Base-by-base conservation (phyloP, 2,797 vertebrate species). In the Danio jaintianensis region DNA sequence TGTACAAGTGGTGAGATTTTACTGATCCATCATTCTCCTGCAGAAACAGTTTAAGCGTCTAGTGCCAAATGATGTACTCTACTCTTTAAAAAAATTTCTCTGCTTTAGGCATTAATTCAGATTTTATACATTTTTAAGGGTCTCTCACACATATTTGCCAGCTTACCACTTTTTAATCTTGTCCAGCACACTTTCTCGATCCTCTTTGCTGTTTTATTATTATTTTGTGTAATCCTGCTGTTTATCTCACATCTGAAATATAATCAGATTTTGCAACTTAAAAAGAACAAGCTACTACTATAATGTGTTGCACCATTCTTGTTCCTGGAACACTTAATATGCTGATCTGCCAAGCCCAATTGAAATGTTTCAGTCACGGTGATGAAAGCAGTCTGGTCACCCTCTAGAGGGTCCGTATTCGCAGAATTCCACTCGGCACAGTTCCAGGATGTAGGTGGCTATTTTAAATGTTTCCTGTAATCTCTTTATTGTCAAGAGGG, bases 81-180 rank as follows among this genome's bases (percentile, higher is more conserved):
- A 59, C 75, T 73, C 82, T 89, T 88, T 84, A 86, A 84, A 86
- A 91, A 86, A 82, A 45, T 92, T 93, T 94, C 87, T 93, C 78
- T 56, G 83, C 78, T 71, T 90, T 85, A 74, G 83, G 85, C 88
- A 92, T 91, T 89, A 91, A 92, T 92, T 92, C 89, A 86, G 88
- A 85, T 86, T 86, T 85, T 89, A 92, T 94, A 87, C 88, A 93
- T 87, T 92, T 93, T 93, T 93, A 91, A 93, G 87, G 85, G 12
- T 59, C 36, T 12, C 53, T 6, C 76, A 53, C 47, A n/a, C 68
- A 64, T 78, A 72, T 42, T n/a, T 47, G 62, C 20, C 50, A 63
- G 16, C 22, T 63, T 11, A 22, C 59, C 2, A 38, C 18, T 53
- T 75, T 59, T 59, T 36, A 58, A 78, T 61, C 45, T 61, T 47